phyloP scores from a whole-genome alignment of 2,797 vertebrate species.

The Propithecus deckenii region DNA sequence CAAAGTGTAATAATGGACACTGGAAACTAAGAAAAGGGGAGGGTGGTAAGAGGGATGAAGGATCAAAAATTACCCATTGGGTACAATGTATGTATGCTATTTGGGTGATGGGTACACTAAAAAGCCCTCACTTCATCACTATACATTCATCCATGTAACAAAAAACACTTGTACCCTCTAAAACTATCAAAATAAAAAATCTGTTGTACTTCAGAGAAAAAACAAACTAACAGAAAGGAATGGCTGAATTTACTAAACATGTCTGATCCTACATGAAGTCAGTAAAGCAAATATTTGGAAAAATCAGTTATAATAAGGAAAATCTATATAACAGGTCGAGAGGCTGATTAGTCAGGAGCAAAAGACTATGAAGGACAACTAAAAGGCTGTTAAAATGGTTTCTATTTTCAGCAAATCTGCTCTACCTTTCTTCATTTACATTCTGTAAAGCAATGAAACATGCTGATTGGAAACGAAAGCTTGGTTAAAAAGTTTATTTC shows the following conservation, averaged over 20 bases:
- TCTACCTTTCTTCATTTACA: constrained; percentile 4
- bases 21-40: no score
- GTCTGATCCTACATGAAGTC: neutral
- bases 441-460: neutral
- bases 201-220: neutral
- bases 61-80: no score
- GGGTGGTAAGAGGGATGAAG: no score
- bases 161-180: no score
- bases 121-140: no score
- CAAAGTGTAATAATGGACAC: no score
- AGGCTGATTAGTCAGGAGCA: neutral
- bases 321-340: neutral
- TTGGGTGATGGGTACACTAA: no score
- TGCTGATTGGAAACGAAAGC: constrained; percentile 13
- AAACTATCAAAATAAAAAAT: no score
- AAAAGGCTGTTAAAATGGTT: neutral
- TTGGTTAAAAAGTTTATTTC: neutral
- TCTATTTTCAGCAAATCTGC: neutral
- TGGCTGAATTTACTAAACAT: neutral
- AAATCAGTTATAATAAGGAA: neutral
- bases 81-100: no score
- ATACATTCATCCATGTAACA: no score
- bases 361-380: neutral
- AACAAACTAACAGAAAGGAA: neutral
- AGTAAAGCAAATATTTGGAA: neutral